Evolutionary conservation across 2,888 invertebrate genomes (phyloP), one percentile per base, ranked within the genome.

Genomic region (Pecten maximus): DNA sequence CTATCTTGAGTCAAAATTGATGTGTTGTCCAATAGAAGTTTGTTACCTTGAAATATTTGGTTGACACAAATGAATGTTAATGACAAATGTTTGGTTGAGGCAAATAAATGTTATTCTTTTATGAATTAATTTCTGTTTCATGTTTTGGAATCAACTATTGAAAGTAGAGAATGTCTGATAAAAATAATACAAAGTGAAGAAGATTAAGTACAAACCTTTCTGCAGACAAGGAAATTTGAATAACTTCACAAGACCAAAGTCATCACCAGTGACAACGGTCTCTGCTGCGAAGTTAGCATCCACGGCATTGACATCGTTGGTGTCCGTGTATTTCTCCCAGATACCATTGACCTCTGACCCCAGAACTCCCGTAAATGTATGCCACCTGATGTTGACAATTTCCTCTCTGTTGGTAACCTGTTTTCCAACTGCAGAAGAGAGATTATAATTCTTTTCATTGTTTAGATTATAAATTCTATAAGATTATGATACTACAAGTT

Each of bases 321-420:
- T 96, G 93, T 97, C 96, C 6, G 96, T 96, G 94, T 97, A 97
- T 90, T 97, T 97, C 92, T 96, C 96, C 97, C 97, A 97, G 87
- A 97, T 96, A 0, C 96, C 97, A 91, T 95, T 96, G 40, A 96
- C 96, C 91, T 97, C 96, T 16, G 95, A 94, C 23, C 97, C 97
- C n/a, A 97, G 93, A 2, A 97, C 97, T 35, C 96, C 96, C 19
- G 97, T 97, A 93, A 96, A 97, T 8, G 96, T 94, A 0, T 92
- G 91, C 97, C 97, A 97, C 91, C 95, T 95, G 28, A 97, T 96
- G 89, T 93, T 93, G 50, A 93, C 93, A 40, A 96, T 93, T 91
- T 96, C 96, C n/a, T 96, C 96, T 40, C 95, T 94, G 91, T 93
- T 96, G 0, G 96, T 96, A n/a, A 95, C 93, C 89, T 96, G 96